Evolutionary conservation across 2,797 vertebrate species (phyloP).

Genomic region (Bovichtus diacanthus): DNA sequence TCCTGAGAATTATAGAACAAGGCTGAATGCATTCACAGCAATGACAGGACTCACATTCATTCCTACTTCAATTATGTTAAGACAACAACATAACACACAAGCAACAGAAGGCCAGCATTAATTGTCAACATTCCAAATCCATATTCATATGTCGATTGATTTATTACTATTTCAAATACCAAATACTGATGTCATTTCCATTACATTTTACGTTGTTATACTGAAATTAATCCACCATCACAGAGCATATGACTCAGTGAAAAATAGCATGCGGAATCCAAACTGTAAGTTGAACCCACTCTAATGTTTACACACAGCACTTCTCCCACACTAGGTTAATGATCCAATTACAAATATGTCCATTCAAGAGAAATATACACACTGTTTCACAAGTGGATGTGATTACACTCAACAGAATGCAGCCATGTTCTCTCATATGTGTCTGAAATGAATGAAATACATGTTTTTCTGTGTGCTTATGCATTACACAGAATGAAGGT

Average conservation of each 20-base stretch:
- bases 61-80: too few relatives aligned
- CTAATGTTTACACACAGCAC: slow-evolving; percentile 49
- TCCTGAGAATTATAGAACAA: too few relatives aligned
- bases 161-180: neutral
- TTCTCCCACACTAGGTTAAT: slow-evolving; percentile 45
- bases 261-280: slow-evolving; percentile 13
- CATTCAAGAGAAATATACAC: slow-evolving; percentile 37
- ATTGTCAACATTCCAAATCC: too few relatives aligned
- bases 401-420: neutral
- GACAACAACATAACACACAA: too few relatives aligned
- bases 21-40: too few relatives aligned
- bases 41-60: too few relatives aligned
- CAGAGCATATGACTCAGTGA: slow-evolving; percentile 27
- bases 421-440: neutral
- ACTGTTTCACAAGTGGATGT: neutral
- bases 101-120: too few relatives aligned
- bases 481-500: too few relatives aligned
- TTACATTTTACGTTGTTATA: slow-evolving; percentile 2
- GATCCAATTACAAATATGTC: slow-evolving; percentile 48
- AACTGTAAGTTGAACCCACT: slow-evolving; percentile 32
- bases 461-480: too few relatives aligned
- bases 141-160: too few relatives aligned
- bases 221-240: neutral
- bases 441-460: neutral
- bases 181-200: neutral